Conservation (phyloP, 1,140 invertebrate genomes). For the Grapholita molesta region DNA sequence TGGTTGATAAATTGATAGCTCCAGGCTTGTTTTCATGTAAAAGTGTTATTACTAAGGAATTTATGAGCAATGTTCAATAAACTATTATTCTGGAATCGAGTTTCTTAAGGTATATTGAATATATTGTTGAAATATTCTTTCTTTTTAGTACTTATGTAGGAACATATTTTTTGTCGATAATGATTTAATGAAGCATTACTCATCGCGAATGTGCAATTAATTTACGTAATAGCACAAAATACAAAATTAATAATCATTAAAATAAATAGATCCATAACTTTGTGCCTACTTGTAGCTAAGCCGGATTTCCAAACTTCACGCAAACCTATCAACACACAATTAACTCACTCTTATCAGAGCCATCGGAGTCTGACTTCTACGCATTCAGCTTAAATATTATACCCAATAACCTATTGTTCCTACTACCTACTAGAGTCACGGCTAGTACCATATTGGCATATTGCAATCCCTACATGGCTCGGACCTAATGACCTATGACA, state of each 20-base stretch:
- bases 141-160: neutral
- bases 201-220: neutral
- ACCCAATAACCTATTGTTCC: slow-evolving; percentile 62
- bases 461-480: slow-evolving; percentile 65
- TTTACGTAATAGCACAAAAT: neutral
- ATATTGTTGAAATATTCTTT: neutral
- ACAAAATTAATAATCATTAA: too few relatives aligned
- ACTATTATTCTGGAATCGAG: neutral
- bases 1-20: slow-evolving; percentile 25
- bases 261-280: neutral
- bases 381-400: slow-evolving; percentile 55
- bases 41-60: slow-evolving; percentile 1
- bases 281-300: neutral
- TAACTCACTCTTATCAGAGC: slow-evolving; percentile 59
- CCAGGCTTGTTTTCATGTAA: neutral
- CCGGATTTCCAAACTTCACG: neutral
- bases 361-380: slow-evolving; percentile 54
- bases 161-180: neutral
- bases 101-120: neutral
- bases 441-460: slow-evolving; percentile 73
- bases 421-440: slow-evolving; percentile 61
- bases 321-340: slow-evolving; percentile 37
- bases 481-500: slow-evolving; percentile 76
- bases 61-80: neutral
- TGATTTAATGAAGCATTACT: neutral